Conservation (phyloP, 2,113 vertebrate species). For the Gnathonemus echidnorhynchus region DNA sequence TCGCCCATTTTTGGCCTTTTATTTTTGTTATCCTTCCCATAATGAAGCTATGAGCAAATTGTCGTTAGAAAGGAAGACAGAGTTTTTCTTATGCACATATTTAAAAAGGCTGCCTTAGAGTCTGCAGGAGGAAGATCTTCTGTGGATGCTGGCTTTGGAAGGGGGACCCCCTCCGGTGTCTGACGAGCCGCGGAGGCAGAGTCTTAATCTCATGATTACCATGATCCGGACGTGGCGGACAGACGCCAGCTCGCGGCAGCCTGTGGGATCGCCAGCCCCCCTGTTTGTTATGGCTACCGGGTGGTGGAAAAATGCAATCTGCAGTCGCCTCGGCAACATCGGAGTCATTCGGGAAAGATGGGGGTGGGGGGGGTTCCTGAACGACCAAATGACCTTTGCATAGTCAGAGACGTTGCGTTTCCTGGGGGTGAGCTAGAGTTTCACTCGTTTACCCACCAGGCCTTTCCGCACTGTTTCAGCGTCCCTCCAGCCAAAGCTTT, state of each 20-base stretch:
- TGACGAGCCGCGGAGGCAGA: neutral
- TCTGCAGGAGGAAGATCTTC: neutral
- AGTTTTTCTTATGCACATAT: neutral
- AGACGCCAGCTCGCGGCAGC: neutral
- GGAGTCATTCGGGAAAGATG: neutral
- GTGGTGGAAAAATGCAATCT: neutral
- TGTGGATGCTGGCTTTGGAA: neutral
- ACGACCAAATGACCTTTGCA: neutral
- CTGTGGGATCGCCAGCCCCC: neutral
- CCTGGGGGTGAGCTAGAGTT: neutral
- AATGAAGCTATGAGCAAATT: neutral
- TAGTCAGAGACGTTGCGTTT: neutral
- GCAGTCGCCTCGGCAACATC: neutral
- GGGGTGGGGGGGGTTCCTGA: neutral
- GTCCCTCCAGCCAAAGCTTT: neutral
- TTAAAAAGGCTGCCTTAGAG: neutral
- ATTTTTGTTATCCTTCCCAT: neutral
- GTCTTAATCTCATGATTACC: slow-evolving; percentile 1
- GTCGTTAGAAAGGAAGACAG: neutral
- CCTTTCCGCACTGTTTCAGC: neutral
- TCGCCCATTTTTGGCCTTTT: slow-evolving; percentile 11
- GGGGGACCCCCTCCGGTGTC: neutral
- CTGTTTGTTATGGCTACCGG: neutral
- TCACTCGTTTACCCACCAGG: neutral
- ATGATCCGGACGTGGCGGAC: neutral